Conservation (phyloP, 2,113 vertebrate genomes). For the Macquaria ambigua region DNA sequence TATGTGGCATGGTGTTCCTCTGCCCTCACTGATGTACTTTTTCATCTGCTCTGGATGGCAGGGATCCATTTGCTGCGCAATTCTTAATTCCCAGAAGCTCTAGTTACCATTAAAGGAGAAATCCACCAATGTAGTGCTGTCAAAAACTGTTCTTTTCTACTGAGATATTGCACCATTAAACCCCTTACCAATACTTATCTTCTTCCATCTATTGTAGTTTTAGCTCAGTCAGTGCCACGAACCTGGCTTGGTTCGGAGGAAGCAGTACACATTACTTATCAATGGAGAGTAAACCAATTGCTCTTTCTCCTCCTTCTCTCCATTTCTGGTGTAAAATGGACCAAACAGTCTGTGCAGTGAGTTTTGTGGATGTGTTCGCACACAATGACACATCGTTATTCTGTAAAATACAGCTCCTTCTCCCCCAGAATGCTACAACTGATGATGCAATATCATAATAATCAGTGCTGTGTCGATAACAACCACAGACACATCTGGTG, state of each 20-base stretch:
- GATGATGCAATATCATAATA: conserved; percentile 16
- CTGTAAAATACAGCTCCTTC: neutral
- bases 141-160: conserved; percentile 19
- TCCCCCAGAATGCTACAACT: neutral
- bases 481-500: conserved; percentile 38
- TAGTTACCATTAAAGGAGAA: conserved; percentile 47
- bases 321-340: neutral
- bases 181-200: conserved; percentile 14
- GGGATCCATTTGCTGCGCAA: conserved; percentile 52
- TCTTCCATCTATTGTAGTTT: conserved; percentile 15
- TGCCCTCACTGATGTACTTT: conserved; percentile 1
- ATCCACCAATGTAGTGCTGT: conserved; percentile 44
- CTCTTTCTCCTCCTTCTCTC: neutral
- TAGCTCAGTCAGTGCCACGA: conserved; percentile 19
- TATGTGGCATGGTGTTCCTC: conserved; percentile 24
- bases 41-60: conserved; percentile 19
- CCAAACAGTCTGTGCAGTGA: neutral
- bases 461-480: conserved; percentile 25
- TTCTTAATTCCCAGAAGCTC: conserved; percentile 46
- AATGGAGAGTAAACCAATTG: neutral
- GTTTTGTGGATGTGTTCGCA: neutral
- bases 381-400: conserved; percentile 10
- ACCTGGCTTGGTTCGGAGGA: conserved; percentile 1
- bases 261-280: neutral
- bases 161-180: conserved; percentile 58